Conservation (phyloP, 53 echinoderm and acorn worm species). For the Paelopatides confundens region DNA sequence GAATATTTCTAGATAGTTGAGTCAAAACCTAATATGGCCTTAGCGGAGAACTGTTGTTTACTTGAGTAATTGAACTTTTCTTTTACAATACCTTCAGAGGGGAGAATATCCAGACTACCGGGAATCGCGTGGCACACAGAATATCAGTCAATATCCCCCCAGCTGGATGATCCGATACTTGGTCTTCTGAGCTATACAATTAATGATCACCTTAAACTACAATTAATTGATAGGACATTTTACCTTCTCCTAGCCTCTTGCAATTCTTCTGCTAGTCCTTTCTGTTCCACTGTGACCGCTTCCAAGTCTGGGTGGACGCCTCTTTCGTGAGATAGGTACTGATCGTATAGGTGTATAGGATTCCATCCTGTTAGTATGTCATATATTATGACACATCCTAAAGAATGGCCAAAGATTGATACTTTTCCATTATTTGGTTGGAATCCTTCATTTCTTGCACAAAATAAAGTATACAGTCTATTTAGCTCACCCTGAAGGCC, state of each 20-base stretch:
- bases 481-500: slow-evolving; percentile 87
- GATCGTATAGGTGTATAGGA: slow-evolving; percentile 98
- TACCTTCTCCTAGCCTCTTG: slow-evolving; percentile 68
- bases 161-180: no score
- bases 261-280: slow-evolving; percentile 81
- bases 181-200: no score
- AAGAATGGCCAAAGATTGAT: slow-evolving; percentile 94
- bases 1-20: no score
- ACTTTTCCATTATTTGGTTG: slow-evolving; percentile 95
- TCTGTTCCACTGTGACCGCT: slow-evolving; percentile 68
- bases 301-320: slow-evolving; percentile 89
- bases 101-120: no score
- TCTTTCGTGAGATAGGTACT: slow-evolving; percentile 92
- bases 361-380: slow-evolving; percentile 99
- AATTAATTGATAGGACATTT: not conserved
- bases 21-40: no score
- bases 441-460: slow-evolving; percentile 90
- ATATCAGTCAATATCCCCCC: no score
- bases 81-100: no score
- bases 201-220: no score
- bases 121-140: no score
- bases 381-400: slow-evolving; percentile 94
- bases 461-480: slow-evolving; percentile 80
- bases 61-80: no score
- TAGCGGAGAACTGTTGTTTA: no score